Percentiles rank a stretch among this genome's conserved stretches.
These are phyloP conservation scores for Megatriorchis doriae DNA, from an alignment of 2,113 vertebrate genomes.

Conservation along the genomic window DNA sequence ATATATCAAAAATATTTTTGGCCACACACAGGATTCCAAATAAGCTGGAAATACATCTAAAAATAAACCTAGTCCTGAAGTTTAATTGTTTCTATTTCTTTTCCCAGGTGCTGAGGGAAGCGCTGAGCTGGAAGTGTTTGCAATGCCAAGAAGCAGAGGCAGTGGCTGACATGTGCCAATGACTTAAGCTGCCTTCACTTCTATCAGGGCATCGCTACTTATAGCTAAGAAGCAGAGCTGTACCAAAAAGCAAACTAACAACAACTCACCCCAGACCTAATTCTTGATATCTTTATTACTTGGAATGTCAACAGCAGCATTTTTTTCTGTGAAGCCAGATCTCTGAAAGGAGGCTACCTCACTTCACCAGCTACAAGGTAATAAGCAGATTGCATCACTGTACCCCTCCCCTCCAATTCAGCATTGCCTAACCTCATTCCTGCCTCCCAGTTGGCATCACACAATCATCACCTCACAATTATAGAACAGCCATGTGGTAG, in stretches of 20 bases:
- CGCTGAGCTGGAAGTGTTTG: neutral
- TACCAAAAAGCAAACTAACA: neutral
- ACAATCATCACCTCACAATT: conserved; percentile 13
- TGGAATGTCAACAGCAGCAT: neutral
- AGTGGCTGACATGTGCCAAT: neutral
- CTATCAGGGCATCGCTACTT: neutral
- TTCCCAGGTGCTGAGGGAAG: neutral
- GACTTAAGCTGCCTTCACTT: neutral
- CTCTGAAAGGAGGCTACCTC: neutral
- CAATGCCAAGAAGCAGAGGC: neutral
- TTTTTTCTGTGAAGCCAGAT: neutral
- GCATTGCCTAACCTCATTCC: neutral
- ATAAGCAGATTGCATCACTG: neutral
- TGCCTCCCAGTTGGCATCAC: neutral
- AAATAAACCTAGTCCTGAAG: neutral
- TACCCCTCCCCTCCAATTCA: neutral
- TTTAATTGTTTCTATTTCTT: neutral
- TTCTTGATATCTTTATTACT: neutral
- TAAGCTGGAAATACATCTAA: neutral
- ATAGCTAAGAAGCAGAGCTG: neutral
- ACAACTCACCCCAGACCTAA: neutral
- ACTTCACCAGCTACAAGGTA: neutral
- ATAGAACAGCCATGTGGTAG: neutral
- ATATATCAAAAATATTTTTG: neutral
- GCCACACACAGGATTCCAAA: neutral